Evolutionary conservation across 2,797 vertebrate species (phyloP).

Genomic region (Phataginus tricuspis): DNA sequence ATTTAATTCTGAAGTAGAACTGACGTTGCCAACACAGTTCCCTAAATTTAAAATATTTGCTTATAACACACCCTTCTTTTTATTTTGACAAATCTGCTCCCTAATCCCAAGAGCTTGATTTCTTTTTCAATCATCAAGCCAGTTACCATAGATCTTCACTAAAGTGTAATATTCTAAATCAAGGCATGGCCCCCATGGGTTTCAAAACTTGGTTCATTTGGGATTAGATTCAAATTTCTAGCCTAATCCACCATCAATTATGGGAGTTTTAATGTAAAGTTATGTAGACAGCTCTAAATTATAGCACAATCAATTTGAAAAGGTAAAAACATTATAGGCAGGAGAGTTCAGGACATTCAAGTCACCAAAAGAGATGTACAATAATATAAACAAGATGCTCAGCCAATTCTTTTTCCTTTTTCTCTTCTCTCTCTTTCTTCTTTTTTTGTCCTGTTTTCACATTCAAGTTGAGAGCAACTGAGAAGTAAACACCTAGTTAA

Average conservation of each 20-base stretch:
- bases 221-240: background rate
- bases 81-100: background rate
- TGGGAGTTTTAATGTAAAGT: background rate
- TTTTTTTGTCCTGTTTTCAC: background rate
- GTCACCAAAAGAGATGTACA: background rate
- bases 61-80: background rate
- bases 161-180: background rate
- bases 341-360: background rate
- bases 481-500: background rate
- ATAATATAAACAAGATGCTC: background rate
- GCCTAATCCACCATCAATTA: background rate
- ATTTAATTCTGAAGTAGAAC: constrained; percentile 31
- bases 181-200: background rate
- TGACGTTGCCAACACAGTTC: background rate
- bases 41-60: background rate
- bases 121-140: background rate
- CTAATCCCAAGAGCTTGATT: background rate
- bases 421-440: background rate
- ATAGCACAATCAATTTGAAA: background rate
- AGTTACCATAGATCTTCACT: background rate
- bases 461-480: background rate
- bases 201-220: background rate
- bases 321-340: background rate
- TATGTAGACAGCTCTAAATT: background rate
- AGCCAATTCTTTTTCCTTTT: background rate